A percentile compares a stretch with the other conserved stretches of the same genome.
Conservation (phyloP, 2,797 vertebrate species). For the Oreortyx pictus region DNA sequence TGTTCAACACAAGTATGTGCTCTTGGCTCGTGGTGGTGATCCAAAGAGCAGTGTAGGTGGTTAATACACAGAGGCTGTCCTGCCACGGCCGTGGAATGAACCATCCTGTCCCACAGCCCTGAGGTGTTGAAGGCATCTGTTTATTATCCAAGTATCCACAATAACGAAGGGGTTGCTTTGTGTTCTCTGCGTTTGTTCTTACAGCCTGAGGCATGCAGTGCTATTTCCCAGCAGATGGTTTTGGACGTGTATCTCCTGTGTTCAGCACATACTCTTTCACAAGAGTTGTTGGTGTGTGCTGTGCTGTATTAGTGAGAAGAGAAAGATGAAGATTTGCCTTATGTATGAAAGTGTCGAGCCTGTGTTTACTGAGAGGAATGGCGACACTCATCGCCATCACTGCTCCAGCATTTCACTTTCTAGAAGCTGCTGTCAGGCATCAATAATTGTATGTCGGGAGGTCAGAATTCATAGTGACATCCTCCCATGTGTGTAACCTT, state of each 20-base stretch:
- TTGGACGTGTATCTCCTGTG: too few relatives aligned
- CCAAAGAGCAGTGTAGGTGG: not conserved
- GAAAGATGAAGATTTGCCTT: not conserved
- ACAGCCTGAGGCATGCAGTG: too few relatives aligned
- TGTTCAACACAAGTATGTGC: not conserved
- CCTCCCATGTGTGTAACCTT: fast-evolving
- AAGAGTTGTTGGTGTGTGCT: not conserved
- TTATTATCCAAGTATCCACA: too few relatives aligned
- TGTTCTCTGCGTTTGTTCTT: too few relatives aligned
- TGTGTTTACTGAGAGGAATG: not conserved
- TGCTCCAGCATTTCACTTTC: not conserved
- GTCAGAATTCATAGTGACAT: not conserved
- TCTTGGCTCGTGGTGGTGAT: not conserved
- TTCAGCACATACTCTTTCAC: not conserved
- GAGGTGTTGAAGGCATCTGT: too few relatives aligned
- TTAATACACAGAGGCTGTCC: not conserved
- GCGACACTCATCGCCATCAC: not conserved
- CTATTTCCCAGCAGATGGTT: too few relatives aligned
- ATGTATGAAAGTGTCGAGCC: fast-evolving
- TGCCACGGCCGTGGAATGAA: not conserved
- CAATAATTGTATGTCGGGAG: fast-evolving
- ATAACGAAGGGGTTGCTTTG: too few relatives aligned
- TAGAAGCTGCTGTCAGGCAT: not conserved
- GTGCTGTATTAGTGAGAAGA: not conserved
- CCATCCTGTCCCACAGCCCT: too few relatives aligned